A percentile compares a stretch with the other conserved stretches of the same genome.
Conservation (phyloP, 2,113 vertebrate species). For the Saccopteryx bilineata region DNA sequence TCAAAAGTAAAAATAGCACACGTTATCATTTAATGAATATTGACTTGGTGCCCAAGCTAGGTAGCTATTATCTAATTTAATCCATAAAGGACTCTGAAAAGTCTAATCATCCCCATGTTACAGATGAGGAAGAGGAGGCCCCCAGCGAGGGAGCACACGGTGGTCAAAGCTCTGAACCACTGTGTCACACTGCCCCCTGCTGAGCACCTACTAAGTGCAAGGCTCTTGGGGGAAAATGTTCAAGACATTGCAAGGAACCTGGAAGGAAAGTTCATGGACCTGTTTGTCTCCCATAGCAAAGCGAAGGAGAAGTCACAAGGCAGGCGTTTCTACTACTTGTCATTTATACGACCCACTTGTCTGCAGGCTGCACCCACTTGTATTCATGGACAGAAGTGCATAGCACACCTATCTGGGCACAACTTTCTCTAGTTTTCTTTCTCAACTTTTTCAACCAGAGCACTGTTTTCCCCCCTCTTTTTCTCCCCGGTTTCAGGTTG, state of each 20-base stretch:
- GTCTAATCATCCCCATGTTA: background rate
- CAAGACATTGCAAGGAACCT: background rate
- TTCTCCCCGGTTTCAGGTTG: background rate
- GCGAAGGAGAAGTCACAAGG: background rate
- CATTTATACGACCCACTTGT: rapidly evolving
- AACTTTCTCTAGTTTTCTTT: background rate
- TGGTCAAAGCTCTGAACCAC: background rate
- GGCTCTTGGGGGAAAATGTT: background rate
- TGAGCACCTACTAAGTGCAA: slow-evolving; percentile 81
- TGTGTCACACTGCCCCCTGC: slow-evolving; percentile 82
- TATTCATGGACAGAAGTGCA: background rate
- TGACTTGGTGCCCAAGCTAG: background rate
- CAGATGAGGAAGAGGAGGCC: slow-evolving; percentile 56
- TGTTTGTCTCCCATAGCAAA: background rate
- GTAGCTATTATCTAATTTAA: background rate
- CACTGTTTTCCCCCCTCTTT: background rate
- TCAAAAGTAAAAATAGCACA: slow-evolving; percentile 7
- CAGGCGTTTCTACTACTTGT: background rate
- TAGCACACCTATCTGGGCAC: too few relatives aligned
- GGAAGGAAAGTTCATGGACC: background rate
- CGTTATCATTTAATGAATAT: background rate
- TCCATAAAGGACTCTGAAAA: background rate
- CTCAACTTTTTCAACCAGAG: background rate
- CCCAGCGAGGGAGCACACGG: rapidly evolving
- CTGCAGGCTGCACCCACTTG: background rate